Percentiles rank a stretch among this genome's conserved stretches.
phyloP scores from a whole-genome alignment of 2,888 invertebrate species.

The Beris morrisii region DNA sequence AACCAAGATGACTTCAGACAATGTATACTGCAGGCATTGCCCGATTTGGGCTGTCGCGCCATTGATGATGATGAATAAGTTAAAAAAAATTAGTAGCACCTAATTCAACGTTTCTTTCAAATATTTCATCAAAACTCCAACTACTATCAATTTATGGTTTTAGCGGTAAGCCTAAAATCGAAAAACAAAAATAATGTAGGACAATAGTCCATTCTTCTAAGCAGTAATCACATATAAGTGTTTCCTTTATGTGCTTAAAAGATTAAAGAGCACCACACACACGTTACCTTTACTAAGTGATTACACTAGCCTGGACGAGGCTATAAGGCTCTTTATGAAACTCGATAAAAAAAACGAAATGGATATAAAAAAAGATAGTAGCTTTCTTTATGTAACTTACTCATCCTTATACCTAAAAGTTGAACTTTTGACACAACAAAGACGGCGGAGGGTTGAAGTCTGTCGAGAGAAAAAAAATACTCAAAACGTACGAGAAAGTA shows the following conservation, averaged over 20 bases:
- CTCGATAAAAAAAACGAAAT: constrained; percentile 14
- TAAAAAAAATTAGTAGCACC: no score
- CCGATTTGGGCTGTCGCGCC: no score
- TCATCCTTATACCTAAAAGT: constrained; percentile 17
- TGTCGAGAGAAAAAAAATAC: neutral
- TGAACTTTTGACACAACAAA: constrained; percentile 20
- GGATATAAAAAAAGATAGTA: no score
- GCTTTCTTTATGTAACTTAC: constrained; percentile 20
- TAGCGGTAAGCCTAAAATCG: no score
- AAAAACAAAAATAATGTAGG: no score
- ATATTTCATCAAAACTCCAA: no score
- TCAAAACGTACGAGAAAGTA: constrained; percentile 21
- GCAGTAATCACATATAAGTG: constrained; percentile 26
- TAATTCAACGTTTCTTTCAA: no score
- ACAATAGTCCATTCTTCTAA: neutral
- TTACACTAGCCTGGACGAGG: constrained; percentile 26
- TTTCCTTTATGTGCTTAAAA: constrained; percentile 27
- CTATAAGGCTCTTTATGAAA: neutral
- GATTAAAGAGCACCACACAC: constrained; percentile 24
- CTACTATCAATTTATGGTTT: no score
- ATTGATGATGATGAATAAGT: no score
- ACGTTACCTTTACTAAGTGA: constrained; percentile 22
- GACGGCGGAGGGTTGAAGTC: constrained; percentile 4
- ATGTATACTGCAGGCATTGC: no score
- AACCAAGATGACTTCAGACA: no score